phyloP scores from a whole-genome alignment of 2,888 invertebrate species.

The Seira musarum region DNA sequence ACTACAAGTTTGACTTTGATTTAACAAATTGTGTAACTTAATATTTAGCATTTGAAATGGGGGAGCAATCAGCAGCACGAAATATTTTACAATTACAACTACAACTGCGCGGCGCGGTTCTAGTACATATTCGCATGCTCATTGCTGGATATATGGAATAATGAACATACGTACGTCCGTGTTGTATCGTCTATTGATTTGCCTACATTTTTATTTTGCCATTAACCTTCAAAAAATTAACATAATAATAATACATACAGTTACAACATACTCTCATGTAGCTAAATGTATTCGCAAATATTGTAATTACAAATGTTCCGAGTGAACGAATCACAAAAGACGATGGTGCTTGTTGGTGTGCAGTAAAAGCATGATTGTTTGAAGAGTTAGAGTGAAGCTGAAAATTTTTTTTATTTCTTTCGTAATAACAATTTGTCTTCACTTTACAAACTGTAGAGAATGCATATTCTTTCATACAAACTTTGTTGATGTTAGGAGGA shows the following conservation, averaged over 20 bases:
- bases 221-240: conserved; percentile 36
- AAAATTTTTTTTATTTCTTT: neutral
- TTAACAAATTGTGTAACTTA: neutral
- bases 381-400: neutral
- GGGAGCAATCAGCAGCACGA: too few species aligned
- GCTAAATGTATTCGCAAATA: neutral
- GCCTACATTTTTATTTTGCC: conserved; percentile 10
- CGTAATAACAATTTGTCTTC: neutral
- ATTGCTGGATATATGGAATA: neutral
- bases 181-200: conserved; percentile 8
- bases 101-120: too few species aligned
- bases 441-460: too few species aligned
- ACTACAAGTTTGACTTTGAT: too few species aligned
- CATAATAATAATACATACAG: conserved; percentile 33
- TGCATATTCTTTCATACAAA: neutral
- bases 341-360: neutral
- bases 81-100: too few species aligned
- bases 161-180: neutral
- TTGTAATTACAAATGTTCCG: neutral
- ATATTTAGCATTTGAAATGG: neutral
- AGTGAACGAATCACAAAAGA: neutral
- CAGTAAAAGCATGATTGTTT: neutral
- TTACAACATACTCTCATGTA: neutral
- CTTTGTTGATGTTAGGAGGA: too few species aligned
- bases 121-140: too few species aligned